Evolutionary conservation across 2,888 invertebrate species (phyloP).

Genomic region (Cheilosia scutellata): DNA sequence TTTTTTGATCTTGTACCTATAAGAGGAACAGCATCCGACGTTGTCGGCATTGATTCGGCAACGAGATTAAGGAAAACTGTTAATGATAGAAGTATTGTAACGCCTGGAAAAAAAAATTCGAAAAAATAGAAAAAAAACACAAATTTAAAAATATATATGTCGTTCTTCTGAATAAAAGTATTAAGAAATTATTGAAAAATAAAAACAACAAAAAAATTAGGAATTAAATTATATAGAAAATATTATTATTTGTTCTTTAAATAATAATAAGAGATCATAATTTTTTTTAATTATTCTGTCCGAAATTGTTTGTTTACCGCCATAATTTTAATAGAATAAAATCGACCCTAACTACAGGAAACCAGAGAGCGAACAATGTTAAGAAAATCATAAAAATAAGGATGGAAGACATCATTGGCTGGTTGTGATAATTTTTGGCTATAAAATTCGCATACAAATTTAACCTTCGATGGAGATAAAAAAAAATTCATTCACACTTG

Average conservation of each 20-base stretch:
- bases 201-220: slow-evolving; percentile 24
- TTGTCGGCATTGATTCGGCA: slow-evolving; percentile 97
- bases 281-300: slow-evolving; percentile 50
- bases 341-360: slow-evolving; percentile 13
- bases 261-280: slow-evolving; percentile 5
- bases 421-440: too few species aligned
- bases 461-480: too few species aligned
- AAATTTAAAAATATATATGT: slow-evolving; percentile 70
- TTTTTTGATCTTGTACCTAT: slow-evolving; percentile 75
- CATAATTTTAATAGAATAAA: not conserved
- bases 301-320: slow-evolving; percentile 57
- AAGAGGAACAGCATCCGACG: slow-evolving; percentile 88
- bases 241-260: not conserved
- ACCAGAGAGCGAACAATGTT: not conserved
- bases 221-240: slow-evolving; percentile 8
- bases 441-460: too few species aligned
- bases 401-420: too few species aligned
- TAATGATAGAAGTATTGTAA: slow-evolving; percentile 98
- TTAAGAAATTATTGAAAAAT: slow-evolving; percentile 24
- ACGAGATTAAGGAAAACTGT: slow-evolving; percentile 99
- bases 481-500: too few species aligned
- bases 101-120: slow-evolving; percentile 89
- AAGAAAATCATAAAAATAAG: not conserved
- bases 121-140: slow-evolving; percentile 78
- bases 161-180: slow-evolving; percentile 46